Conservation (phyloP, 2,797 vertebrate genomes). For the Sebastes glaucus region DNA sequence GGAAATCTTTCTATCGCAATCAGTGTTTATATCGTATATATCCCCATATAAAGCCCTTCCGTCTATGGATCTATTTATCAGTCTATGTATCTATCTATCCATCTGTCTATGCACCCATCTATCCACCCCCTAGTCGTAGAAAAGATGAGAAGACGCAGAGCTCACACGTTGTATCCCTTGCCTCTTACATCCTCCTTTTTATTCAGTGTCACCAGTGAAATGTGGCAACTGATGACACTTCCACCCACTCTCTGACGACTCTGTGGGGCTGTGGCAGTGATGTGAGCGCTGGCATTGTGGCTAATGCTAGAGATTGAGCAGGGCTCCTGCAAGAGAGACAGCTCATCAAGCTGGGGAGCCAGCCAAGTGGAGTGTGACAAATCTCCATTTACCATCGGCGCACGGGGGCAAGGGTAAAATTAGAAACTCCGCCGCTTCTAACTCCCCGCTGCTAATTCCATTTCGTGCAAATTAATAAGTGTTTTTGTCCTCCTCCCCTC, state of each 20-base stretch:
- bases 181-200: slow-evolving; percentile 43
- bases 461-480: slow-evolving; percentile 88
- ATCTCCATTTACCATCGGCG: slow-evolving; percentile 86
- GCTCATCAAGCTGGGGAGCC: slow-evolving; percentile 83
- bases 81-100: neutral
- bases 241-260: slow-evolving; percentile 65
- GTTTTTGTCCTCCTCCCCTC: slow-evolving; percentile 74
- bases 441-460: slow-evolving; percentile 86
- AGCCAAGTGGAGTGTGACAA: slow-evolving; percentile 88
- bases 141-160: slow-evolving; percentile 12
- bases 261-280: slow-evolving; percentile 54
- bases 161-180: slow-evolving; percentile 20
- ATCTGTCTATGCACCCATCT: neutral
- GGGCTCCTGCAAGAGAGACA: slow-evolving; percentile 73
- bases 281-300: slow-evolving; percentile 66
- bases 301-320: slow-evolving; percentile 63
- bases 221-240: slow-evolving; percentile 71
- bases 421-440: slow-evolving; percentile 81
- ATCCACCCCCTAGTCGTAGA: neutral
- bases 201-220: slow-evolving; percentile 76
- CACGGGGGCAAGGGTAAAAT: slow-evolving; percentile 84
- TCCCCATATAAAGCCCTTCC: neutral
- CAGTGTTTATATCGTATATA: neutral
- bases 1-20: neutral
- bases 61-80: neutral